Percentiles rank a stretch among this genome's conserved stretches.
Conservation (phyloP, 2,797 vertebrate genomes). For the Sardinella longiceps region DNA sequence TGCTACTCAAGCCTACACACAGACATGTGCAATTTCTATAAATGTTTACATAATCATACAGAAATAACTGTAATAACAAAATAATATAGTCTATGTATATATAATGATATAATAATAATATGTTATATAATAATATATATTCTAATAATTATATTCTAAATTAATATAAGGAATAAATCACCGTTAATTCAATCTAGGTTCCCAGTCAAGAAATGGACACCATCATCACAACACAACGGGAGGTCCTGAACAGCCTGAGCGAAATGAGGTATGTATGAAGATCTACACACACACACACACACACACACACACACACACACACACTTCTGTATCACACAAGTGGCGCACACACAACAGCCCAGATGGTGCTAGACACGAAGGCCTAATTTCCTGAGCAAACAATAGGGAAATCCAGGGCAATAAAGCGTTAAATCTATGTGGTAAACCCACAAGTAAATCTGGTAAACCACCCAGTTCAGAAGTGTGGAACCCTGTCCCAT, state of each 20-base stretch:
- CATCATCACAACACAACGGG: slow-evolving; percentile 83
- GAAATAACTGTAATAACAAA: neutral
- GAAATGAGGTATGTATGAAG: slow-evolving; percentile 84
- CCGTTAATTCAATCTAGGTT: slow-evolving; percentile 59
- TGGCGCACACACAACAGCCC: neutral
- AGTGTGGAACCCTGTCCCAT: slow-evolving; percentile 53
- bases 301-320: slow-evolving; percentile 2
- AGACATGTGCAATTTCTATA: neutral
- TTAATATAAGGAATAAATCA: neutral
- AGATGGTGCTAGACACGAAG: slow-evolving; percentile 8
- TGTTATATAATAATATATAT: too few species aligned
- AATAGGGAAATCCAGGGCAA: slow-evolving; percentile 56
- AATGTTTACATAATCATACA: too few species aligned
- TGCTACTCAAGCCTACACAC: neutral
- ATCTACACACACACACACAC: neutral
- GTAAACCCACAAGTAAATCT: slow-evolving; percentile 57
- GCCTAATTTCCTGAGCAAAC: slow-evolving; percentile 57
- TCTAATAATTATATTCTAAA: too few species aligned
- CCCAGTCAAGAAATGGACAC: slow-evolving; percentile 79
- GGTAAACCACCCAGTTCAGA: slow-evolving; percentile 16
- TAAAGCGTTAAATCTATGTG: slow-evolving; percentile 63
- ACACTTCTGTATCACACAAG: too few species aligned
- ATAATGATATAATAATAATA: too few species aligned
- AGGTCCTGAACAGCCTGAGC: slow-evolving; percentile 85
- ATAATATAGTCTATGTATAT: too few species aligned